Evolutionary conservation across 30 jellyfish, hydroid and myxozoan genomes (phyloP).

Genomic region (Cassiopea andromeda): DNA sequence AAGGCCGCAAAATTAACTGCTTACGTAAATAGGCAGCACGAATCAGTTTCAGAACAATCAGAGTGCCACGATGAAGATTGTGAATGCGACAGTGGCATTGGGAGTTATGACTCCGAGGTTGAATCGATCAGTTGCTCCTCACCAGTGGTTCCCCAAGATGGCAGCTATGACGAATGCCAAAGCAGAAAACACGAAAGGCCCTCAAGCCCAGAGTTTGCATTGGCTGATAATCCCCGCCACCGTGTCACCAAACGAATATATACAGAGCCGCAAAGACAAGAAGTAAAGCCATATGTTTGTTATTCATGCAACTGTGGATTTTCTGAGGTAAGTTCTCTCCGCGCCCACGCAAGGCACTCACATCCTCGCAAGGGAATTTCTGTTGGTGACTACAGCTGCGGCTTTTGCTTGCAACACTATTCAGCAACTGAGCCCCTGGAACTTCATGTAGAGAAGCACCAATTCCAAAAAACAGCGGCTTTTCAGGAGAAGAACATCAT

Average conservation of each 20-base stretch:
- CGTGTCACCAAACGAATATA: slow-evolving; percentile 29
- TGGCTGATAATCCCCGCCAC: slow-evolving; percentile 5
- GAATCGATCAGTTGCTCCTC: slow-evolving; percentile 72
- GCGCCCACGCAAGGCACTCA: slow-evolving; percentile 98
- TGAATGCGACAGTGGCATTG: slow-evolving; percentile 90
- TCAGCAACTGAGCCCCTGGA: slow-evolving; percentile 61
- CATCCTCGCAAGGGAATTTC: slow-evolving; percentile 89
- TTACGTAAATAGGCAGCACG: not conserved
- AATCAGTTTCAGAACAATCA: slow-evolving; percentile 55
- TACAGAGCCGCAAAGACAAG: slow-evolving; percentile 19
- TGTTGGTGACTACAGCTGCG: slow-evolving; percentile 79
- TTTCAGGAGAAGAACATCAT: not conserved
- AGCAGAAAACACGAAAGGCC: slow-evolving; percentile 19
- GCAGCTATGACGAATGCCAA: slow-evolving; percentile 51
- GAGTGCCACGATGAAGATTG: slow-evolving; percentile 72
- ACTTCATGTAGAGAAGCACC: slow-evolving; percentile 49
- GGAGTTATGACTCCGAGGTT: slow-evolving; percentile 77
- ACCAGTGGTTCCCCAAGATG: slow-evolving; percentile 40
- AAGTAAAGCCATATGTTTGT: slow-evolving; percentile 88
- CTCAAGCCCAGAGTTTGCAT: slow-evolving; percentile 59
- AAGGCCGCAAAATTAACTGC: not conserved
- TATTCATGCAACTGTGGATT: slow-evolving; percentile 93
- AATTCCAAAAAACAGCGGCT: not conserved
- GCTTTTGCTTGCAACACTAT: slow-evolving; percentile 70
- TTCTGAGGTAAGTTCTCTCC: slow-evolving; percentile 79